Evolutionary conservation across 1,140 invertebrate genomes (phyloP), one percentile per base, ranked within the genome.

Genomic region (Temnothorax nylanderi): DNA sequence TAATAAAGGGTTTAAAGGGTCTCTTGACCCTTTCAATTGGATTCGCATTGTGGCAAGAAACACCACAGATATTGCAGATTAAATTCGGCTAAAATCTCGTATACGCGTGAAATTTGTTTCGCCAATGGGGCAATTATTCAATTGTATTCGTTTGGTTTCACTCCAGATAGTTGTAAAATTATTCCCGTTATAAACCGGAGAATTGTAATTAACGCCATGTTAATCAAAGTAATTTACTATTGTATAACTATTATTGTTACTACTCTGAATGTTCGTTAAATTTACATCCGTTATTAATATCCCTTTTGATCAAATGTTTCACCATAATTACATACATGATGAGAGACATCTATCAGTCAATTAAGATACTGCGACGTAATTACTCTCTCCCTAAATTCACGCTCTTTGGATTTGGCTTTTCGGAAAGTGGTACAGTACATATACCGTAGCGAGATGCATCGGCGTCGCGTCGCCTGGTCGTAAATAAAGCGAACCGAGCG

Each of bases 401-500:
- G 77, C 77, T 81, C 49, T 26, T 56, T 13, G 54, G 54, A 74
- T 82, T 82, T 54, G 80, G 80, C 67, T 74, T 82, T 72, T 44
- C 41, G 58, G 62, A 41, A 21, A 80, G 34, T 32, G 16, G 41
- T 21, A 16, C 69, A 10, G 21, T 26, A 37, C 32, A 51, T 49
- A 58, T 41, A 74, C 21, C 67, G 80, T 34, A 16, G 65, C 37
- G 21, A 56, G 51, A 74, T 75, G 18, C 80, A 75, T 84, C 54
- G 69, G 41, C 54, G 13, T 60, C 47, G 77, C 47, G 62, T 80
- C 62, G 77, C 69, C 41, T 34, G 69, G 69, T 44, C 69, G 80
- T 84, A 84, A 84, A 84, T 84, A 84, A 84, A 84, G 80, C 80
- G 80, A 60, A 62, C 41, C 54, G 67, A 56, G 51, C 62, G 62